A percentile compares a stretch with the other conserved stretches of the same genome.
Conservation (phyloP, 64 coral and sea anemone genomes). For the Catalaphyllia jardinei region DNA sequence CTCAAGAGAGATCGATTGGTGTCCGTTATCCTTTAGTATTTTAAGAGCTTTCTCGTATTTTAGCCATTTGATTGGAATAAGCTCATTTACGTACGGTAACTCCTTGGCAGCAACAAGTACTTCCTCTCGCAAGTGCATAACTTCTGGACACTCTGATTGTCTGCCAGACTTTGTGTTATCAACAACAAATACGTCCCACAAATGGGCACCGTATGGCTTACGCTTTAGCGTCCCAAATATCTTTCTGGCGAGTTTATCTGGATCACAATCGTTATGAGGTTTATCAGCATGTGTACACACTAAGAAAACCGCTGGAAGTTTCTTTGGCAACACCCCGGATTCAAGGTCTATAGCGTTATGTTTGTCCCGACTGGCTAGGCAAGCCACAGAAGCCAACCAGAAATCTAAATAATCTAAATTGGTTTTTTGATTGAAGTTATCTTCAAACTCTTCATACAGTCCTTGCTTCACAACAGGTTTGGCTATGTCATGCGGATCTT, state of each 20-base stretch:
- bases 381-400: conserved; percentile 11
- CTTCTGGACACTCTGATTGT: neutral
- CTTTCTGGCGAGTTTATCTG: neutral
- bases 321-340: neutral
- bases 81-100: neutral
- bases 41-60: neutral
- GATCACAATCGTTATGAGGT: neutral
- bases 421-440: neutral
- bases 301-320: neutral
- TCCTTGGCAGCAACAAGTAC: neutral
- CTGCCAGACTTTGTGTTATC: conserved; percentile 23
- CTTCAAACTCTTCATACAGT: neutral
- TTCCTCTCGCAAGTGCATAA: neutral
- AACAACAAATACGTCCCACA: conserved; percentile 9
- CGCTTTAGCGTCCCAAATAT: neutral
- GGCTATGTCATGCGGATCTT: conserved; percentile 19
- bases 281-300: neutral
- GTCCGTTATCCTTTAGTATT: neutral
- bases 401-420: conserved; percentile 13
- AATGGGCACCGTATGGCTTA: neutral
- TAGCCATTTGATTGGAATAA: conserved; percentile 3
- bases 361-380: neutral
- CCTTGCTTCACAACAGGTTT: conserved; percentile 29
- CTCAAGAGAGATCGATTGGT: neutral
- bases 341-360: too few species aligned